phyloP scores from a whole-genome alignment of 2,113 vertebrate genomes.

The Rissa tridactyla region DNA sequence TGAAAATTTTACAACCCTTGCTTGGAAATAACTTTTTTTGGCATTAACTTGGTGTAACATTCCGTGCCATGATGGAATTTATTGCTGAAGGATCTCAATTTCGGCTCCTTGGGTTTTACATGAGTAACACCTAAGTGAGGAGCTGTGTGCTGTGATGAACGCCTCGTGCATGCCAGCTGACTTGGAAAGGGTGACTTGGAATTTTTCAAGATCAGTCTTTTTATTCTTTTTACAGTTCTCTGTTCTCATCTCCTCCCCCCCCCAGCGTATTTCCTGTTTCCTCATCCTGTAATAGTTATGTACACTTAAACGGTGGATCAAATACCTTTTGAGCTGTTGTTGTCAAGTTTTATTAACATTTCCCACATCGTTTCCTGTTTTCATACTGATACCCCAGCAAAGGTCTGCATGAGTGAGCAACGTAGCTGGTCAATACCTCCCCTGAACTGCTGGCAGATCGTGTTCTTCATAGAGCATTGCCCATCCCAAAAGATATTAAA shows the following conservation, averaged over 20 bases:
- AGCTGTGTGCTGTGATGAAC: neutral
- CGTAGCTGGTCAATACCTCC: neutral
- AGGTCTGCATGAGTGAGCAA: neutral
- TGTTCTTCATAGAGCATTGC: neutral
- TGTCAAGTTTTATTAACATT: conserved; percentile 63
- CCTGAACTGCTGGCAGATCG: neutral
- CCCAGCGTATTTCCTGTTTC: conserved; percentile 44
- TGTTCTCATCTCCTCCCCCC: neutral
- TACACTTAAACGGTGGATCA: conserved; percentile 44
- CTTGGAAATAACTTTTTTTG: conserved; percentile 20
- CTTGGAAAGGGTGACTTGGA: neutral
- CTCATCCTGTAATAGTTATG: conserved; percentile 51
- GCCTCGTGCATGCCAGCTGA: neutral
- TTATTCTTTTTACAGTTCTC: conserved; percentile 18
- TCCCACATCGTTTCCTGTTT: conserved; percentile 49
- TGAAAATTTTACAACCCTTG: conserved; percentile 40
- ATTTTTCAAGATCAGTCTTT: conserved; percentile 27
- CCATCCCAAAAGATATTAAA: neutral
- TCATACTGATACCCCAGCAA: neutral
- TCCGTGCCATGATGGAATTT: neutral
- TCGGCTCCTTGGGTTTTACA: neutral
- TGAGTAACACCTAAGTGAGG: neutral
- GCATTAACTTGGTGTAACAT: neutral
- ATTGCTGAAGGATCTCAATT: neutral
- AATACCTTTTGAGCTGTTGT: conserved; percentile 47